These are phyloP conservation scores for Zeus faber DNA, from an alignment of 2,113 vertebrate genomes.

Conservation along the genomic window DNA sequence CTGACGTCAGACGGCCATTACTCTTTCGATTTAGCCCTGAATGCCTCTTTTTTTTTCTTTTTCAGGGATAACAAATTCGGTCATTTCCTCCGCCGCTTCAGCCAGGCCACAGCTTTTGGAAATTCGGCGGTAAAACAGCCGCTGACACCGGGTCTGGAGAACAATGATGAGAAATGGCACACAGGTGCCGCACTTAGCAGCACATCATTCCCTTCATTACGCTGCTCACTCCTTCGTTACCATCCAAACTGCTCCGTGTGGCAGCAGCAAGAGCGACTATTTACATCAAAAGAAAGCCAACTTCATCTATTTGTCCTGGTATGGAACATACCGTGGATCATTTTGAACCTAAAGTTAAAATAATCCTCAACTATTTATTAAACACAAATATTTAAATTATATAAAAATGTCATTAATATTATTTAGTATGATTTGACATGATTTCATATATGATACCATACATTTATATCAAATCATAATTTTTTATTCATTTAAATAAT, in stretches of 20 bases:
- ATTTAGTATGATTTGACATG: too few species aligned
- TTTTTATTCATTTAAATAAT: too few species aligned
- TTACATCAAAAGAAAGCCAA: too few species aligned
- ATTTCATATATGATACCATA: too few species aligned
- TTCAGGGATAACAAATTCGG: slow-evolving; percentile 71
- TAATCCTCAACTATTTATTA: too few species aligned
- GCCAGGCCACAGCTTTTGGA: slow-evolving; percentile 45
- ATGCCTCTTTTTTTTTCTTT: slow-evolving; percentile 61
- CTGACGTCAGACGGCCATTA: slow-evolving; percentile 68
- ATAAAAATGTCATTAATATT: too few species aligned
- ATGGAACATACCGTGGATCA: too few species aligned
- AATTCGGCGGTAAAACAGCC: slow-evolving; percentile 53
- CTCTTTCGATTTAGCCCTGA: slow-evolving; percentile 74
- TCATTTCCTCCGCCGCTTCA: slow-evolving; percentile 67
- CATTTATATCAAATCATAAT: too few species aligned
- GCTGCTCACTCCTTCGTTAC: slow-evolving; percentile 42
- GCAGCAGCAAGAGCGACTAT: slow-evolving; percentile 9
- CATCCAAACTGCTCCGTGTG: slow-evolving; percentile 20
- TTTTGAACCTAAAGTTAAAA: too few species aligned
- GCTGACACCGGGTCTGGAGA: slow-evolving; percentile 48
- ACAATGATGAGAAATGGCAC: slow-evolving; percentile 71
- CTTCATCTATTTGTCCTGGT: too few species aligned
- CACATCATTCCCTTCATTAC: slow-evolving; percentile 48
- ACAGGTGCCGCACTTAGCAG: slow-evolving; percentile 59
- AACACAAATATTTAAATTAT: too few species aligned